Conservation (phyloP, 2,797 vertebrate species). For the Calcarius lapponicus region DNA sequence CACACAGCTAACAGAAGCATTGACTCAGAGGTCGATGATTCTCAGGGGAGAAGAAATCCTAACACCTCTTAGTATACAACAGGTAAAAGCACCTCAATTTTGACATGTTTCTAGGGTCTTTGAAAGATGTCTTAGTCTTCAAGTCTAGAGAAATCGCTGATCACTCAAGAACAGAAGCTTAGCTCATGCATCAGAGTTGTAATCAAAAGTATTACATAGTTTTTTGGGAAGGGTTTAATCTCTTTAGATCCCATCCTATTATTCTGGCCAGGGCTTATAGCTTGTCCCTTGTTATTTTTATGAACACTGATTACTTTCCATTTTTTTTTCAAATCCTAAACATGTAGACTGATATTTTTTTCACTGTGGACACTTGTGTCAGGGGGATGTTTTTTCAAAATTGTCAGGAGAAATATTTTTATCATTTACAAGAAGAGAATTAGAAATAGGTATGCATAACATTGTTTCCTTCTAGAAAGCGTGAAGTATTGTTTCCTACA, state of each 20-base stretch:
- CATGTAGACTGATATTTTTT: background rate
- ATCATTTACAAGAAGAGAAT: background rate
- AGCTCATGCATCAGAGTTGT: background rate
- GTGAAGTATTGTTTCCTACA: background rate
- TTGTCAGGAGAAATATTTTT: background rate
- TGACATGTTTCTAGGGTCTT: background rate
- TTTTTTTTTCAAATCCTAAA: background rate
- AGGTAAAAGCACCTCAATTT: constrained; percentile 77
- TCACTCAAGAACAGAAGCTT: background rate
- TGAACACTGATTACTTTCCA: background rate
- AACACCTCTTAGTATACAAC: constrained; percentile 92
- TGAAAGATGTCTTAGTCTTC: background rate
- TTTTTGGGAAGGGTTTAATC: background rate
- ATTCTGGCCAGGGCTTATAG: background rate
- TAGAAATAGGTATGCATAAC: background rate
- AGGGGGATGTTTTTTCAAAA: background rate
- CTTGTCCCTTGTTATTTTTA: background rate
- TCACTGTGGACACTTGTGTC: background rate
- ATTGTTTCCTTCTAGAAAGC: background rate
- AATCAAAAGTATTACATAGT: background rate
- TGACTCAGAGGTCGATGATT: constrained; percentile 97
- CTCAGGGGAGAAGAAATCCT: constrained; percentile 97
- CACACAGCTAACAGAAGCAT: constrained; percentile 86
- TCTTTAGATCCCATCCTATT: background rate
- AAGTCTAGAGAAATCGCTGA: background rate